Evolutionary conservation across 2,797 vertebrate genomes (phyloP), one percentile per base, ranked within the genome.

Genomic region (Tolypeutes matacus): DNA sequence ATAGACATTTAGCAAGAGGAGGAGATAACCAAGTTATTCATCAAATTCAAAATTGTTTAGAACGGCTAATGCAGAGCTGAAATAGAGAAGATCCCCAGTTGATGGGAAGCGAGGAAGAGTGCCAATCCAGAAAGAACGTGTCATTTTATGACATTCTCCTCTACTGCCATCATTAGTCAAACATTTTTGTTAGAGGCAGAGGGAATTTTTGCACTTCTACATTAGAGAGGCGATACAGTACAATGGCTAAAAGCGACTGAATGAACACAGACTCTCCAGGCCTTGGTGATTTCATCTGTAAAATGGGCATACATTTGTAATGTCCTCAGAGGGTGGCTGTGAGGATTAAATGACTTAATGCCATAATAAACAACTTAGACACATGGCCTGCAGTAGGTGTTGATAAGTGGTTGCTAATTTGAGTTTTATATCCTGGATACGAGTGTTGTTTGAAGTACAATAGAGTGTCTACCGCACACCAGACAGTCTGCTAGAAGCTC

Each of bases 1-100:
- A 75, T 12, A 91, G 83, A 65, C 87, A 69, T 72, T 96, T 83
- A 93, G 95, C 89, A 94, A 91, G 14, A 89, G 84, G 80, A 94
- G 69, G 69, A 95, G 95, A 95, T 89, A 90, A 93, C 93, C 84
- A 94, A 91, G 85, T 87, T 94, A 95, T 95, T 94, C 89, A 95
- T 94, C 96, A 96, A 92, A 51, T 77, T 96, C 86, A 92, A 70
- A 82, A 53, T 39, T 96, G 89, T 86, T 97, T 96, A 93, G 94
- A 95, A 77, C 46, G 91, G 92, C 81, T 88, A 86, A 84, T 34
- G 73, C 64, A 77, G 67, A 70, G 72, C 67, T n/a, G 56, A 93
- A 80, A 65, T 23, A 64, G 58, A 91, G 86, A 95, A 56, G 77
- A 42, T 73, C 58, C 51, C 72, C 9, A 11, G 92, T 39, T 75